A percentile compares a stretch with the other conserved stretches of the same genome.
Evolutionary conservation across 2,888 invertebrate species (phyloP).

Genomic region (Exocentrus adspersus): DNA sequence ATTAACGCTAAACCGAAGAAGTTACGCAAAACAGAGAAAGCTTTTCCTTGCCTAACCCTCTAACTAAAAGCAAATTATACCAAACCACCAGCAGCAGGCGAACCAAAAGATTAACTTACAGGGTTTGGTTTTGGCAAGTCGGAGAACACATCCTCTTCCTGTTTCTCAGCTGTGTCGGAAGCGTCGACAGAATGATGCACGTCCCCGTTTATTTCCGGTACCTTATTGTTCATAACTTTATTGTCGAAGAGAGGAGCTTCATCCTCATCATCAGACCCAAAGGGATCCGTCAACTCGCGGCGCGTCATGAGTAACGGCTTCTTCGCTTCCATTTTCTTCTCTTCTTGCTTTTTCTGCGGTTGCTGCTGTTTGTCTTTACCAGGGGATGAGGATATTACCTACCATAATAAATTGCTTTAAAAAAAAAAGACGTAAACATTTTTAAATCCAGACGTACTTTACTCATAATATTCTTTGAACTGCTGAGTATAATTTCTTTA

Average conservation of each 20-base stretch:
- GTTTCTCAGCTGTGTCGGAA: conserved; percentile 38
- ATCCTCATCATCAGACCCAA: conserved; percentile 90
- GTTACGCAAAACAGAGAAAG: too few relatives aligned
- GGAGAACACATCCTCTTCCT: conserved; percentile 47
- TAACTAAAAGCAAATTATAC: too few relatives aligned
- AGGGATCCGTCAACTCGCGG: conserved; percentile 86
- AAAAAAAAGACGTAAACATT: not conserved
- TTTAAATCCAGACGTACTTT: conserved; percentile 55
- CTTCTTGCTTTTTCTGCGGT: conserved; percentile 57
- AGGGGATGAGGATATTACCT: conserved; percentile 79
- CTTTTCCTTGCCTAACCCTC: too few relatives aligned
- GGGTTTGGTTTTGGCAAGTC: conserved; percentile 60
- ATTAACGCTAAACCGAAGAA: too few relatives aligned
- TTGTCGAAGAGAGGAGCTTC: conserved; percentile 60
- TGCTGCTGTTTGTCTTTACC: conserved; percentile 71
- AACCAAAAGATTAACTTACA: conserved; percentile 54
- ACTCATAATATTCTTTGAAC: conserved; percentile 76
- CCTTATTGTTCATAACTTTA: conserved; percentile 42
- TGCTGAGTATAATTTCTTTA: conserved; percentile 74
- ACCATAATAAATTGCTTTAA: conserved; percentile 60
- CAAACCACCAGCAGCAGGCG: too few relatives aligned
- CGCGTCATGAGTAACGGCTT: conserved; percentile 78
- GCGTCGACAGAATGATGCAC: conserved; percentile 42
- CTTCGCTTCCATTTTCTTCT: conserved; percentile 51
- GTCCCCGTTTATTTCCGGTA: conserved; percentile 51